These are phyloP conservation scores for Pelusios castaneus DNA, from an alignment of 2,113 vertebrate genomes.

Conservation along the genomic window DNA sequence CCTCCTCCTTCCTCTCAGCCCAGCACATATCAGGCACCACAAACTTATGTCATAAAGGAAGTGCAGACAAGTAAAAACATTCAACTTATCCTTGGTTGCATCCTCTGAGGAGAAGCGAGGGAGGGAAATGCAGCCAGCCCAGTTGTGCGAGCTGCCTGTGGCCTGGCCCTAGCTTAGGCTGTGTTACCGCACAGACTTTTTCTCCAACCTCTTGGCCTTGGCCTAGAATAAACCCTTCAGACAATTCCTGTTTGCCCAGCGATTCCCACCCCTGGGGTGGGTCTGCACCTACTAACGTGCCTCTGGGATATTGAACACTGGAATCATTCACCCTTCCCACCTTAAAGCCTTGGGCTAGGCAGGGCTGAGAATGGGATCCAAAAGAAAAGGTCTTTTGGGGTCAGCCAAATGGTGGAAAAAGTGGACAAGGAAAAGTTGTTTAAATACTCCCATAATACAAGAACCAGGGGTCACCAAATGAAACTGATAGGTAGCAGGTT, in stretches of 20 bases:
- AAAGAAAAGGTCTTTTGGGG: not conserved
- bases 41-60: constrained; percentile 23
- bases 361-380: not conserved
- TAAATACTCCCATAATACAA: too few species aligned
- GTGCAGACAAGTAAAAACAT: constrained; percentile 23
- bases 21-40: not conserved
- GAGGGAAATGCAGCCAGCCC: constrained; percentile 32
- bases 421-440: too few species aligned
- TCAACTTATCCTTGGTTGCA: constrained; percentile 7
- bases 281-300: not conserved
- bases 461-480: too few species aligned
- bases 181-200: not conserved
- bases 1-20: not conserved
- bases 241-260: not conserved
- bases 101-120: not conserved
- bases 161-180: constrained; percentile 33
- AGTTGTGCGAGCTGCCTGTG: constrained; percentile 12
- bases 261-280: not conserved
- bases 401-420: not conserved
- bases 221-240: not conserved
- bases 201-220: not conserved
- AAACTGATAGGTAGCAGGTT: too few species aligned
- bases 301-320: not conserved
- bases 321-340: not conserved
- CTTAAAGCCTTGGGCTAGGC: not conserved